Evolutionary conservation across 2,888 invertebrate genomes (phyloP).

Genomic region (Sericinus montela): DNA sequence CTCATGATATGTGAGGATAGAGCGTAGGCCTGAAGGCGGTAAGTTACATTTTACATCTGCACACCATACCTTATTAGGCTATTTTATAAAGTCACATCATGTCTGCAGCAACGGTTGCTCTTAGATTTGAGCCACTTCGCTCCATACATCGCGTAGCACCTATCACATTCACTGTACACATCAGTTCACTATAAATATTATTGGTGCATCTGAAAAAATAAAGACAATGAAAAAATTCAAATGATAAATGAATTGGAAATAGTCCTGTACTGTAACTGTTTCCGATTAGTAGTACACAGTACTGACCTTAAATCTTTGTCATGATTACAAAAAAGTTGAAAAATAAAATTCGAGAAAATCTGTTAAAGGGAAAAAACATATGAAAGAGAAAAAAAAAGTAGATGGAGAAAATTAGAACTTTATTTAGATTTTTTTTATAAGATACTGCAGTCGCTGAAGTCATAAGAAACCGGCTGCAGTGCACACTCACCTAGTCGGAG

Average conservation of each 20-base stretch:
- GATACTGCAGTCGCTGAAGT: constrained; percentile 54
- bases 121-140: constrained; percentile 30
- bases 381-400: too few species aligned
- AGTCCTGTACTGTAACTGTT: too few species aligned
- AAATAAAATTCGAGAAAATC: too few species aligned
- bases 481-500: constrained; percentile 43
- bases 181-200: constrained; percentile 43
- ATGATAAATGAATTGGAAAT: too few species aligned
- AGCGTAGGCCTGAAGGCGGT: constrained; percentile 55
- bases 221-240: too few species aligned
- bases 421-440: too few species aligned
- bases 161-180: constrained; percentile 69
- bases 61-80: constrained; percentile 17
- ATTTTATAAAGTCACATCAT: not conserved
- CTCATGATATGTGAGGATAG: constrained; percentile 68
- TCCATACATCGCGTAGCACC: constrained; percentile 59
- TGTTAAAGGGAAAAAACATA: too few species aligned
- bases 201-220: constrained; percentile 26
- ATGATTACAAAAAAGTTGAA: too few species aligned
- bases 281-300: too few species aligned
- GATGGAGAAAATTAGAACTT: too few species aligned
- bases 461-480: too few species aligned
- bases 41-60: constrained; percentile 17
- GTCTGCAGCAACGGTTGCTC: constrained; percentile 1
- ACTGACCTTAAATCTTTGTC: too few species aligned